Evolutionary conservation across 2,888 invertebrate genomes (phyloP), one percentile per base, ranked within the genome.

Genomic region (Drosophila colorata): DNA sequence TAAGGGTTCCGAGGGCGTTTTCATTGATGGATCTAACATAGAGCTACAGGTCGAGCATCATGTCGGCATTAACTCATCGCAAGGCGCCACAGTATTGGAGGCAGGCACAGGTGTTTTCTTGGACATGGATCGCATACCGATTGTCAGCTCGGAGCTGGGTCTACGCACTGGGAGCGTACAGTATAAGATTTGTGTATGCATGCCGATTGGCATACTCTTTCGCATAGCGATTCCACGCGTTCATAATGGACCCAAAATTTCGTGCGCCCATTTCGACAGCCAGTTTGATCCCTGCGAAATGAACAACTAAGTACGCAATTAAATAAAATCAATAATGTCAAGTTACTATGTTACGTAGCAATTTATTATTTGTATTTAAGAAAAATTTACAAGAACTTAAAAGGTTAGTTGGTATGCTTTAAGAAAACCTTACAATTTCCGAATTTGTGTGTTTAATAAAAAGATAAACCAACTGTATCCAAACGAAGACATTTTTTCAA

Each of bases 101-200:
- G 95, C 95, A 0, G 94, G 94, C 56, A 94, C 95, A 46, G 96
- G 97, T 0, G 93, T 96, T 0, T 95, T 93, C 53, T 92, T 97
- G 0, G 95, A 97, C 84, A 94, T 95, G 0, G 94, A 95, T 43
- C 95, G 94, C 71, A 93, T 97, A 14, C 96, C 97, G 0, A 94
- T 95, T 47, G 95, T 95, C 1, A 92, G 91, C 8, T 93, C 93
- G 4, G 92, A 93, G 61, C 88, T 28, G 74, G 93, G 89, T 69
- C 92, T 69, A 28, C 93, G 78, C 88, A 93, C 88, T 85, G 91
- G 91, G 2, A 92, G 92, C 63, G 92, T 94, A 0, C 97, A 97
- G 90, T 98, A 95, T 84, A 97, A 98, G 91, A 94, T 98, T 0
- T 98, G 98, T 81, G 95, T 97, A 0, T 98, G 98, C 88, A 97